Evolutionary conservation across 2,797 vertebrate species (phyloP).

Genomic region (Anas bernieri): DNA sequence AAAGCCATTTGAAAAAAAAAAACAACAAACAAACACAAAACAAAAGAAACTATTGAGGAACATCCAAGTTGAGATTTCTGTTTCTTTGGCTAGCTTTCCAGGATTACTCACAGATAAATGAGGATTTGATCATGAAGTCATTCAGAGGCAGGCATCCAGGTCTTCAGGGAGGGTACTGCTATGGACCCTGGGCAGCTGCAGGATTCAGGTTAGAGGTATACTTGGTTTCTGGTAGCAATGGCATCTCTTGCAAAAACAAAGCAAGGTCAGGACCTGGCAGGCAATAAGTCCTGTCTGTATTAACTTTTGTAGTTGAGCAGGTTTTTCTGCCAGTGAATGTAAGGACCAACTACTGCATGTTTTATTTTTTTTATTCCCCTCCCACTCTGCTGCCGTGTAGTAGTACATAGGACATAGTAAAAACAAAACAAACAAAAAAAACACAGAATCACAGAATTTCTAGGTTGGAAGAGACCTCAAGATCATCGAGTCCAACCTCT

Average conservation of each 20-base stretch:
- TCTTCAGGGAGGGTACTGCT: background rate
- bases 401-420: background rate
- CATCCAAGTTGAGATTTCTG: background rate
- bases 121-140: background rate
- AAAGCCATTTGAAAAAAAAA: background rate
- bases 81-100: background rate
- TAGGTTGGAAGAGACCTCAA: too few relatives aligned
- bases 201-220: background rate
- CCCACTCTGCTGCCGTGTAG: background rate
- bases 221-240: background rate
- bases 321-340: conserved; percentile 41
- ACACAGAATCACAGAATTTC: too few relatives aligned
- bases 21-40: too few relatives aligned
- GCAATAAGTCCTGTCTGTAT: background rate
- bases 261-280: conserved; percentile 22
- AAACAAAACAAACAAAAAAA: background rate
- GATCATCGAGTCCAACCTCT: too few relatives aligned
- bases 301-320: conserved; percentile 49
- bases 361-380: background rate
- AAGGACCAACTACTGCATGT: background rate
- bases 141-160: background rate
- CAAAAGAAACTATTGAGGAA: background rate
- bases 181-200: background rate
- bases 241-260: background rate
- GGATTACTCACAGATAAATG: background rate